phyloP scores from a whole-genome alignment of 2,113 vertebrate genomes.

The Sisor rabdophorus region DNA sequence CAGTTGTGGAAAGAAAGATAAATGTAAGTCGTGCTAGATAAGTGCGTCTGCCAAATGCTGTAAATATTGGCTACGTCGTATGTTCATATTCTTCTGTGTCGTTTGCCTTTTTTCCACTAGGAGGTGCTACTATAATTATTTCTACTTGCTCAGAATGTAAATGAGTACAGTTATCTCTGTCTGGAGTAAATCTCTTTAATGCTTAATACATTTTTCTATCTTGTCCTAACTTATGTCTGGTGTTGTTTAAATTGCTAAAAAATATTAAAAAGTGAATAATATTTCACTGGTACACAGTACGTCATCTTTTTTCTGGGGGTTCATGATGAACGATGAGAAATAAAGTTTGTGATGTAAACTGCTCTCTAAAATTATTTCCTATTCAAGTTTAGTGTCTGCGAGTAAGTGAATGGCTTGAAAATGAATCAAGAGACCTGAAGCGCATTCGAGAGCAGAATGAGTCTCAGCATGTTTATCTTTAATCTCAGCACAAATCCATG shows the following conservation, averaged over 20 bases:
- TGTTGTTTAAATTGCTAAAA: slow-evolving; percentile 21
- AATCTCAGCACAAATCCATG: slow-evolving; percentile 49
- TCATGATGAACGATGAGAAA: slow-evolving; percentile 50
- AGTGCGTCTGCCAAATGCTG: too few relatives aligned
- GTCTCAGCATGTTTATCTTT: slow-evolving; percentile 58
- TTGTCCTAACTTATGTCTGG: slow-evolving; percentile 1
- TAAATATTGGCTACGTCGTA: too few relatives aligned
- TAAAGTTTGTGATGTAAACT: slow-evolving; percentile 44
- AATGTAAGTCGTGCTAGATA: too few relatives aligned
- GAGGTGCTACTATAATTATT: slow-evolving; percentile 59
- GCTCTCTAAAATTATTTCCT: slow-evolving; percentile 26
- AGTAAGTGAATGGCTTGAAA: slow-evolving; percentile 28
- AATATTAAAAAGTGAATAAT: slow-evolving; percentile 53
- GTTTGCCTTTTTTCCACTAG: slow-evolving; percentile 57
- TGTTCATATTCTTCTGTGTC: too few relatives aligned
- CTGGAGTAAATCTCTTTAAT: slow-evolving; percentile 21
- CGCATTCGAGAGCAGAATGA: slow-evolving; percentile 46
- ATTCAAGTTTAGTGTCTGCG: slow-evolving; percentile 22
- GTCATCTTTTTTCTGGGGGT: slow-evolving; percentile 32
- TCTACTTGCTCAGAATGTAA: slow-evolving; percentile 34
- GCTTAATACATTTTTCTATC: slow-evolving; percentile 31
- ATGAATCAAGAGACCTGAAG: slow-evolving; percentile 44
- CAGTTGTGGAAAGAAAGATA: too few relatives aligned
- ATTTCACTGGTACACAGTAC: slow-evolving; percentile 39
- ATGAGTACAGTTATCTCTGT: slow-evolving; percentile 11